Conservation (phyloP, 1,140 invertebrate species). For the Cardiocondyla obscurior region DNA sequence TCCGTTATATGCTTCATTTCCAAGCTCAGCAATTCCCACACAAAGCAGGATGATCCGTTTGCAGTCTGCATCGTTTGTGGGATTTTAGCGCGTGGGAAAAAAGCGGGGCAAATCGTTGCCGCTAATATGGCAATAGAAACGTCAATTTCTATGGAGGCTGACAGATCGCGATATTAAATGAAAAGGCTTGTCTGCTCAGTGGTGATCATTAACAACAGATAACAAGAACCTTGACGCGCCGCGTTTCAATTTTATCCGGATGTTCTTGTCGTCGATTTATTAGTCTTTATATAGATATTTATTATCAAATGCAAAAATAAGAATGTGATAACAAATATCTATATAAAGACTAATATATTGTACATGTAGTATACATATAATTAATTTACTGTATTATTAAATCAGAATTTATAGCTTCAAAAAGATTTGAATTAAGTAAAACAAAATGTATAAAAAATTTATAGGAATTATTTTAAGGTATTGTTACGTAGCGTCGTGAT, state of each 20-base stretch:
- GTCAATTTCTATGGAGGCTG: background rate
- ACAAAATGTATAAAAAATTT: background rate
- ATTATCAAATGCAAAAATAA: background rate
- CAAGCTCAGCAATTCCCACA: conserved; percentile 30
- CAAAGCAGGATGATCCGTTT: conserved; percentile 43
- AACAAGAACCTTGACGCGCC: conserved; percentile 14
- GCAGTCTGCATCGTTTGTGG: conserved; percentile 39
- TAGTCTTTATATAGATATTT: background rate
- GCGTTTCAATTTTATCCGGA: conserved; percentile 10
- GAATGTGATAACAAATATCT: background rate
- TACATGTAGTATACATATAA: background rate
- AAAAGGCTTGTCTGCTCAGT: conserved; percentile 1
- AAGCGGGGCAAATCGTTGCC: conserved; percentile 34
- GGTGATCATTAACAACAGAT: conserved; percentile 39
- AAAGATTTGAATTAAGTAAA: background rate
- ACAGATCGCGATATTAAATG: conserved; percentile 6
- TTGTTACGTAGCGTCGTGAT: background rate
- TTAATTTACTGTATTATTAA: background rate
- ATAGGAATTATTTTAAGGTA: background rate
- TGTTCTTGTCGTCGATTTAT: background rate
- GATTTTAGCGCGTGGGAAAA: conserved; percentile 61
- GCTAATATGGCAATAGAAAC: conserved; percentile 46
- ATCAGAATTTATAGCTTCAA: background rate
- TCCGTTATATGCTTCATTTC: conserved; percentile 26
- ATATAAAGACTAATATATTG: background rate